A percentile compares a stretch with the other conserved stretches of the same genome.
phyloP scores from a whole-genome alignment of 2,888 invertebrate species.

The Synergus laeviventris region DNA sequence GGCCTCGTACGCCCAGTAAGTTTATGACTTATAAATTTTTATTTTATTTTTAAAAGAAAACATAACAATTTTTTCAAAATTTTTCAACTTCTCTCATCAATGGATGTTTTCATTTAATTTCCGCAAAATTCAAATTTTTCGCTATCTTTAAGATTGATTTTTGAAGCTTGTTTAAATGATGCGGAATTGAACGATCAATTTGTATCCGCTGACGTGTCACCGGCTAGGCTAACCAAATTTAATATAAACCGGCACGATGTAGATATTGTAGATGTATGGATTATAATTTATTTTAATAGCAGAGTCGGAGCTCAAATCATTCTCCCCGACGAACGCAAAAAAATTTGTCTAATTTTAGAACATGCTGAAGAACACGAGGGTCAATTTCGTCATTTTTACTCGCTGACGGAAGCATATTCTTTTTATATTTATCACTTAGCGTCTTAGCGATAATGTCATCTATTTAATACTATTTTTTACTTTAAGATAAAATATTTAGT shows the following conservation, averaged over 20 bases:
- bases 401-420: constrained; percentile 4
- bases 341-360: constrained; percentile 38
- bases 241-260: constrained; percentile 36
- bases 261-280: constrained; percentile 36
- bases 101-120: neutral
- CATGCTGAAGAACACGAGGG: constrained; percentile 13
- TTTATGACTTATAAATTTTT: constrained; percentile 3
- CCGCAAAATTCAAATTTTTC: neutral
- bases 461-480: neutral
- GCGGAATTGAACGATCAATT: constrained; percentile 30
- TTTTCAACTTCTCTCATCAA: neutral
- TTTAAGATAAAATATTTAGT: neutral
- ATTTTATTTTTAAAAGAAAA: constrained; percentile 2
- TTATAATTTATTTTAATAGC: constrained; percentile 36
- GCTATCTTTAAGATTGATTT: neutral
- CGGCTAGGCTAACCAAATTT: constrained; percentile 39
- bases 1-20: constrained; percentile 45
- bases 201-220: constrained; percentile 40
- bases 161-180: neutral
- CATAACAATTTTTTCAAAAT: neutral
- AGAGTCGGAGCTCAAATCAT: constrained; percentile 34
- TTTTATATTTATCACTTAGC: constrained; percentile 20
- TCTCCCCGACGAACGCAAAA: constrained; percentile 35
- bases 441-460: neutral
- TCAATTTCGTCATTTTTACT: constrained; percentile 22